Evolutionary conservation across 2,113 vertebrate genomes (phyloP).

Genomic region (Semnornis frantzii): DNA sequence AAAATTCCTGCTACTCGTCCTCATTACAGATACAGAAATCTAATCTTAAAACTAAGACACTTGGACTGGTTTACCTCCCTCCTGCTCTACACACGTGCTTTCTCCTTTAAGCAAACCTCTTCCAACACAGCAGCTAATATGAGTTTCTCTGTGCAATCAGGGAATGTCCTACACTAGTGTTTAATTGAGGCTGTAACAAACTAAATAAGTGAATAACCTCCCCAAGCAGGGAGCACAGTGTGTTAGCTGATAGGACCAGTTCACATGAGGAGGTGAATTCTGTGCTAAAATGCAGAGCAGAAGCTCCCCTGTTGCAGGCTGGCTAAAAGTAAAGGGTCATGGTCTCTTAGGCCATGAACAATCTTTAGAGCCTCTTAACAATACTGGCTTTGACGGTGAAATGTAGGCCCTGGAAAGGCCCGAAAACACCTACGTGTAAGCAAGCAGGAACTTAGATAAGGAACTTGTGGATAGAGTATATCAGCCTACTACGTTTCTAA

Average conservation of each 20-base stretch:
- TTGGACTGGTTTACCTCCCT: background rate
- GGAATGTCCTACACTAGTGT: background rate
- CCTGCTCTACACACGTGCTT: background rate
- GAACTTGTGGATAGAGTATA: too few species aligned
- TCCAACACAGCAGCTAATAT: background rate
- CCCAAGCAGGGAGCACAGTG: background rate
- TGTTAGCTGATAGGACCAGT: background rate
- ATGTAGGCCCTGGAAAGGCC: too few species aligned
- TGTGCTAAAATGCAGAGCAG: background rate
- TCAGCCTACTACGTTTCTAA: too few species aligned
- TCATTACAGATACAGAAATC: background rate
- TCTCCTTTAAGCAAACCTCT: background rate
- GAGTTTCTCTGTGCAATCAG: background rate
- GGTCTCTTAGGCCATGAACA: too few species aligned
- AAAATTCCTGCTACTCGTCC: background rate
- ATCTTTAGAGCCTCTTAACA: too few species aligned
- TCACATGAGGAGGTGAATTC: background rate
- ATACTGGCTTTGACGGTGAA: too few species aligned
- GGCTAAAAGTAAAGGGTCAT: too few species aligned
- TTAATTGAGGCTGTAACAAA: background rate
- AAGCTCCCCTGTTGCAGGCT: too few species aligned
- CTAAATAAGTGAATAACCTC: background rate
- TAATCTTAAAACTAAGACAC: background rate
- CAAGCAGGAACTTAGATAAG: too few species aligned
- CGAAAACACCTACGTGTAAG: too few species aligned